A percentile compares a stretch with the other conserved stretches of the same genome.
These are phyloP conservation scores for Semaprochilodus insignis DNA, from an alignment of 2,797 vertebrate species.

Conservation along the genomic window DNA sequence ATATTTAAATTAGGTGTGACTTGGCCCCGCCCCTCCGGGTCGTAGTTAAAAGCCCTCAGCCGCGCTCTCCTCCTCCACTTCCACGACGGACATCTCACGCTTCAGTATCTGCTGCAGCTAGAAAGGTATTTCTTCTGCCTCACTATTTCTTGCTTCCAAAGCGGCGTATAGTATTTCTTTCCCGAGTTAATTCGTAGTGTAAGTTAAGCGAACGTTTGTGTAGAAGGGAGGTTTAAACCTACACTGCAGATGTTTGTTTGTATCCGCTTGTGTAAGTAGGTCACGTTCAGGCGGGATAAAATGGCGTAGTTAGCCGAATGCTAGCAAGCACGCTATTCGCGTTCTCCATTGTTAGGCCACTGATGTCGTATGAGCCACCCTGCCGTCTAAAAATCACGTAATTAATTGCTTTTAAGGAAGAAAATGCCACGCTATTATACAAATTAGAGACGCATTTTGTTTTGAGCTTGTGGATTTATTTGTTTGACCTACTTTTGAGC, in stretches of 20 bases:
- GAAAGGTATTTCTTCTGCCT: neutral
- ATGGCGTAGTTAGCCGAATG: conserved; percentile 33
- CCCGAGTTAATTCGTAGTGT: too few relatives aligned
- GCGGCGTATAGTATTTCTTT: too few relatives aligned
- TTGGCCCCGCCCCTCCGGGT: neutral
- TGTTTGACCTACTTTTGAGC: conserved; percentile 40
- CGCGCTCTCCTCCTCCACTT: neutral
- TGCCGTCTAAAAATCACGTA: neutral
- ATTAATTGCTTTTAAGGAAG: too few relatives aligned
- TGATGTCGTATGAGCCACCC: neutral
- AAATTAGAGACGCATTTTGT: too few relatives aligned
- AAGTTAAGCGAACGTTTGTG: too few relatives aligned
- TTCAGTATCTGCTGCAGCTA: neutral
- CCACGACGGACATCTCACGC: neutral
- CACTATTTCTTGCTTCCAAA: neutral
- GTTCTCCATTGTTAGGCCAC: neutral
- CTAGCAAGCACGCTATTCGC: too few relatives aligned
- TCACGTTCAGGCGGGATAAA: conserved; percentile 21
- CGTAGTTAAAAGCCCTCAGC: neutral
- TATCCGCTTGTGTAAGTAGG: neutral
- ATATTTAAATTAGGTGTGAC: neutral
- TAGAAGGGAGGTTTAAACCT: too few relatives aligned
- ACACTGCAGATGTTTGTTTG: too few relatives aligned
- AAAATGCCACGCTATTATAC: too few relatives aligned
- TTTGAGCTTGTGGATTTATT: neutral